Evolutionary conservation across 53 echinoderm and acorn worm species (phyloP).

Genomic region (Actinopyga echinites): DNA sequence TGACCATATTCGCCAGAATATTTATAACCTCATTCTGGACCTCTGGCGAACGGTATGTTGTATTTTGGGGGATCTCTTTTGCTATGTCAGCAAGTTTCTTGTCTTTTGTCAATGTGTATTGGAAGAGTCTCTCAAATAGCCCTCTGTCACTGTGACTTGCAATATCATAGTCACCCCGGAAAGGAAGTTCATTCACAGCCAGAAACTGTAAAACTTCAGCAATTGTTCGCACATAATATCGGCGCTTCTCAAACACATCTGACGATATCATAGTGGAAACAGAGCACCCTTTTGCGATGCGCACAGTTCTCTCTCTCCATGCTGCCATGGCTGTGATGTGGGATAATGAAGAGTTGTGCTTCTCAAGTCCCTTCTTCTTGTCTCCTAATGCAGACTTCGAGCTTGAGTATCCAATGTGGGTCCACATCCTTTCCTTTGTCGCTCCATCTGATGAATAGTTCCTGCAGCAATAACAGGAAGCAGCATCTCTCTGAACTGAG

Average conservation of each 20-base stretch:
- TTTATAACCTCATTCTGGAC: no score
- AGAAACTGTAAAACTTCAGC: not conserved
- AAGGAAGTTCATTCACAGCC: not conserved
- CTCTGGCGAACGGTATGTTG: no score
- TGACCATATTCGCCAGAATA: no score
- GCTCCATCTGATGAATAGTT: not conserved
- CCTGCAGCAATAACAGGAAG: not conserved
- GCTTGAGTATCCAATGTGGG: not conserved
- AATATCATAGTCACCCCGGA: not conserved
- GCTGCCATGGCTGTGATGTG: not conserved
- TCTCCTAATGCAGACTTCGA: not conserved
- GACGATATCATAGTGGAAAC: not conserved
- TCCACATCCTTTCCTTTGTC: not conserved
- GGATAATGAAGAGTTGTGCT: not conserved
- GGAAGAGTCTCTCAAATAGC: no score
- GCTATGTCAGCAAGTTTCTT: no score
- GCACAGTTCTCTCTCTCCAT: not conserved
- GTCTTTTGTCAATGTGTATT: no score
- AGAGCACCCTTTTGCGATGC: not conserved
- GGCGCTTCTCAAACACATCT: not conserved
- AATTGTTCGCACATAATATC: not conserved
- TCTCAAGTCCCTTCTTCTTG: not conserved
- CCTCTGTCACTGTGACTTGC: no score
- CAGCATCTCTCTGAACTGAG: not conserved
- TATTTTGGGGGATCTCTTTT: no score